phyloP scores from a whole-genome alignment of 2,888 invertebrate genomes.

The Tenthredo mesomela region DNA sequence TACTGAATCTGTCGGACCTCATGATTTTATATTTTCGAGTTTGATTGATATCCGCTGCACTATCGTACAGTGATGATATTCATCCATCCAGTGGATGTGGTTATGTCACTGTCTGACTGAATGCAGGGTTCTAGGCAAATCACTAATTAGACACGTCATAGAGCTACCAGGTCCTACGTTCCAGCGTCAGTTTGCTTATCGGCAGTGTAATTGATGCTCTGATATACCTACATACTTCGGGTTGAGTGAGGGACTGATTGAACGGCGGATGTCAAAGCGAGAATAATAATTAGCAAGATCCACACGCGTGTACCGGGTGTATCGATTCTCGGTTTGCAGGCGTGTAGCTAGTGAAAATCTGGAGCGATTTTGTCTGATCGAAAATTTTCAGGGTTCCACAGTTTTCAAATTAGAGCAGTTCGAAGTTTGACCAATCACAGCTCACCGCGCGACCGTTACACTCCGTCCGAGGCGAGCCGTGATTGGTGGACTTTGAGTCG shows the following conservation, averaged over 20 bases:
- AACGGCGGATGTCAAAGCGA: constrained; percentile 29
- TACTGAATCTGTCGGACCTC: too few species aligned
- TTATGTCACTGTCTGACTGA: constrained; percentile 1
- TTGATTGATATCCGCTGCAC: too few species aligned
- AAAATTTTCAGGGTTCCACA: neutral
- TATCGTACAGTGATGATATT: neutral
- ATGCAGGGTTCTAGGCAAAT: neutral
- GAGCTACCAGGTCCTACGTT: neutral
- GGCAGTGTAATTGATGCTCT: constrained; percentile 17
- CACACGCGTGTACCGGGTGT: neutral
- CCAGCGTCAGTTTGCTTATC: constrained; percentile 28
- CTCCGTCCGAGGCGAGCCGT: neutral
- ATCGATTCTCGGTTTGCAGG: neutral
- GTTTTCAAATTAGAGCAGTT: neutral
- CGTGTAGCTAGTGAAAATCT: neutral
- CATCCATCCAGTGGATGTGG: neutral
- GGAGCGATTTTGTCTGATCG: neutral
- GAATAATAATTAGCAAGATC: constrained; percentile 31
- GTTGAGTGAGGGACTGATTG: constrained; percentile 19
- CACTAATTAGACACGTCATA: constrained; percentile 23
- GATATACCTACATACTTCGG: constrained; percentile 7
- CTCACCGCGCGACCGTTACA: neutral
- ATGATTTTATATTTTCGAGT: too few species aligned
- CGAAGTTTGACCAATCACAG: constrained; percentile 12
- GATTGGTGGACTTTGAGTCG: constrained; percentile 25